These are phyloP conservation scores for Embidobia sp. DNA, from an alignment of 2,888 invertebrate species.

Conservation along the genomic window DNA sequence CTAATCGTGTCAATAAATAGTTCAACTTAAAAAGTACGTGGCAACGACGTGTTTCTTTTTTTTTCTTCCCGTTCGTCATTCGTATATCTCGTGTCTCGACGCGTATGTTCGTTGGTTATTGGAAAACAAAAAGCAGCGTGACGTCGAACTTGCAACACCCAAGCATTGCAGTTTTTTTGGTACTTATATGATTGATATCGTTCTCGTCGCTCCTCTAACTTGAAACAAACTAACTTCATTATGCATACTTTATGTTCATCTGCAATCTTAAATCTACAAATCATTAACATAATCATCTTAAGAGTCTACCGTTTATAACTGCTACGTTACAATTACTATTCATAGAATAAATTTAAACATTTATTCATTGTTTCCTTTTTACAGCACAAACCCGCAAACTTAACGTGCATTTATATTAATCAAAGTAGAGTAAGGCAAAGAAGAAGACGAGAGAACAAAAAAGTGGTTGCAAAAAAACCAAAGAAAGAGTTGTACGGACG, in stretches of 20 bases:
- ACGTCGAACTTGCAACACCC: constrained; percentile 26
- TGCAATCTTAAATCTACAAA: constrained; percentile 44
- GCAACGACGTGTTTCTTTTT: constrained; percentile 29
- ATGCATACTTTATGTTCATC: constrained; percentile 15
- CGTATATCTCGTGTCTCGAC: not conserved
- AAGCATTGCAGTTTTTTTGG: constrained; percentile 33
- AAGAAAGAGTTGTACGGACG: no score
- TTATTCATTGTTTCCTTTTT: constrained; percentile 28
- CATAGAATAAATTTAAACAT: constrained; percentile 48
- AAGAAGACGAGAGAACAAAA: constrained; percentile 44
- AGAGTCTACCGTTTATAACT: constrained; percentile 41
- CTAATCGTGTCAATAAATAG: constrained; percentile 50
- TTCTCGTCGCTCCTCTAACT: constrained; percentile 21
- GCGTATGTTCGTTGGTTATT: not conserved
- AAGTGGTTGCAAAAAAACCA: not conserved
- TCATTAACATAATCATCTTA: constrained; percentile 45
- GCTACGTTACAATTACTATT: constrained; percentile 48
- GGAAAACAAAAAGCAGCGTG: not conserved
- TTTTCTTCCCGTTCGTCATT: no score
- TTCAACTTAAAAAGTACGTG: constrained; percentile 62
- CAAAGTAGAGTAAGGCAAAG: constrained; percentile 27
- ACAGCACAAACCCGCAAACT: constrained; percentile 45
- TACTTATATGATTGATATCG: constrained; percentile 26
- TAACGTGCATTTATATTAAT: constrained; percentile 49
- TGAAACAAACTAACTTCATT: constrained; percentile 21